These are phyloP conservation scores for Scarus forsteni DNA, from an alignment of 2,797 vertebrate species.

Conservation along the genomic window DNA sequence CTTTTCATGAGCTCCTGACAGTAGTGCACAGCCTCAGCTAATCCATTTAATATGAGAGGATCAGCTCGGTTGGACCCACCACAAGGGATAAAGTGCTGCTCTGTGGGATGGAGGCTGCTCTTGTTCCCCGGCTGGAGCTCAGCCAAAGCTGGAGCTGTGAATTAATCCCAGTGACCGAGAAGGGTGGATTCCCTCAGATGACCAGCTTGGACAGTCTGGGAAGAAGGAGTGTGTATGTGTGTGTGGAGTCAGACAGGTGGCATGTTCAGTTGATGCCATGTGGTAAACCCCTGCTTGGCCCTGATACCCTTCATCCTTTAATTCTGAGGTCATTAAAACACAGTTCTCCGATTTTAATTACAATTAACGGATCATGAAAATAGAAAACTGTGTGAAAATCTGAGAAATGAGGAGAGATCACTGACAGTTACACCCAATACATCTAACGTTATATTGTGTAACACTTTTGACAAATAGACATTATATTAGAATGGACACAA, in stretches of 20 bases:
- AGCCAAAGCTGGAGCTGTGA: constrained; percentile 53
- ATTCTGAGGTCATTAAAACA: constrained; percentile 54
- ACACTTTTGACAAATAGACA: background rate
- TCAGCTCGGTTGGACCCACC: constrained; percentile 69
- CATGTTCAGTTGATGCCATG: constrained; percentile 46
- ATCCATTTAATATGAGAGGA: constrained; percentile 80
- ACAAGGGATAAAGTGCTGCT: constrained; percentile 68
- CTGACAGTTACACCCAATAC: background rate
- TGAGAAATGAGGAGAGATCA: constrained; percentile 7
- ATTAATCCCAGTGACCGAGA: constrained; percentile 63
- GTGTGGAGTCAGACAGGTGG: constrained; percentile 73
- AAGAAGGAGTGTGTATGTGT: constrained; percentile 26
- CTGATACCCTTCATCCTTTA: constrained; percentile 48
- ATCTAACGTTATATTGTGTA: background rate
- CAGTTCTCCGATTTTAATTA: constrained; percentile 38
- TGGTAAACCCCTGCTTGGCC: constrained; percentile 37
- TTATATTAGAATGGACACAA: too few relatives aligned
- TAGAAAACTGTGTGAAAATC: constrained; percentile 25
- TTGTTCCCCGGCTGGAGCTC: constrained; percentile 60
- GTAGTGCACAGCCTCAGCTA: constrained; percentile 68
- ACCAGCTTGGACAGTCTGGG: constrained; percentile 51
- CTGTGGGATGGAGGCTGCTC: constrained; percentile 66
- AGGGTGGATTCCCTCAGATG: constrained; percentile 61
- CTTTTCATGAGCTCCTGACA: constrained; percentile 55
- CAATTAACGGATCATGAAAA: constrained; percentile 50